Percentiles rank a stretch among this genome's conserved stretches.
These are phyloP conservation scores for Cynopterus brachyotis DNA, from an alignment of 2,113 vertebrate genomes.

Conservation along the genomic window DNA sequence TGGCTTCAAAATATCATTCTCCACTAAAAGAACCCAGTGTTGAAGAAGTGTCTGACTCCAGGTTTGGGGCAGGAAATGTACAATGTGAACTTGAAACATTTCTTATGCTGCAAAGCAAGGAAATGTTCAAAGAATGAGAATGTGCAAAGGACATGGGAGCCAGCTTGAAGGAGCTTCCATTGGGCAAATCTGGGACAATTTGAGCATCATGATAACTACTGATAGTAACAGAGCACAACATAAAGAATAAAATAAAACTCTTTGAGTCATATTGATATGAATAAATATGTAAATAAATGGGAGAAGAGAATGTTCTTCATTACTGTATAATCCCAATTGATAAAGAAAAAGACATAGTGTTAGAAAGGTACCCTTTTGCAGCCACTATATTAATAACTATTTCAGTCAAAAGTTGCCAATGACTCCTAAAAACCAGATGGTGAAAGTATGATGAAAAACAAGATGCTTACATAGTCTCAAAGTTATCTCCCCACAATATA, in stretches of 20 bases:
- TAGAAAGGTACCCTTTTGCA: slow-evolving; percentile 3
- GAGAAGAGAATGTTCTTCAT: background rate
- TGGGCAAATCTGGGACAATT: background rate
- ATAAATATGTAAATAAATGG: background rate
- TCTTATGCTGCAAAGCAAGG: background rate
- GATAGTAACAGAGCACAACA: background rate
- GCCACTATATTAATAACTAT: background rate
- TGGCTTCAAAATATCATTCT: background rate
- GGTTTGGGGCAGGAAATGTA: background rate
- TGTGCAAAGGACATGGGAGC: background rate
- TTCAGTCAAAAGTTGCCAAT: background rate
- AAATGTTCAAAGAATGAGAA: background rate
- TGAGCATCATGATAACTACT: background rate
- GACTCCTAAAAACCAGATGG: background rate
- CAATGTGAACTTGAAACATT: background rate
- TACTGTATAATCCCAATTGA: background rate
- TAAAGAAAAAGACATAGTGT: background rate
- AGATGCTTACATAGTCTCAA: background rate
- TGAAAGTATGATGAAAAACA: background rate
- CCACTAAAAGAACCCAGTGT: background rate
- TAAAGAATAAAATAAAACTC: background rate
- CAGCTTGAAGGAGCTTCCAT: background rate
- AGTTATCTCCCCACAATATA: background rate
- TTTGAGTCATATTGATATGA: background rate
- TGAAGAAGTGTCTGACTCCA: background rate